Evolutionary conservation across 2,888 invertebrate genomes (phyloP).

Genomic region (Ariolimax columbianus): DNA sequence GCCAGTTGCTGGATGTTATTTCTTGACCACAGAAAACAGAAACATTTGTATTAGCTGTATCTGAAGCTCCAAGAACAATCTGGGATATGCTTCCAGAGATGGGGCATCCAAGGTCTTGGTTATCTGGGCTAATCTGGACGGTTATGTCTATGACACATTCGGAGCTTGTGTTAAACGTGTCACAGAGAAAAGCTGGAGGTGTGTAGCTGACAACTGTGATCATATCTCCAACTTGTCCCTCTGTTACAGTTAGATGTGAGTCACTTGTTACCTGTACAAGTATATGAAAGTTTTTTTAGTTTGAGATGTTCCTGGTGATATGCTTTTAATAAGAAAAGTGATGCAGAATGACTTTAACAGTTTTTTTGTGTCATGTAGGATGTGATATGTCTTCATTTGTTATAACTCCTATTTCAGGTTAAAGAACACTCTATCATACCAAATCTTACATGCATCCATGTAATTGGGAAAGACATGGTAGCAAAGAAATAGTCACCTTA

Average conservation of each 20-base stretch:
- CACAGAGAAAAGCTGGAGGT: conserved; percentile 62
- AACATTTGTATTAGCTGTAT: conserved; percentile 12
- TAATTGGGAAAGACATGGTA: too few relatives aligned
- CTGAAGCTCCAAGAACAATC: conserved; percentile 55
- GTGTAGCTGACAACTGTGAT: conserved; percentile 50
- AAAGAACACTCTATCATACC: too few relatives aligned
- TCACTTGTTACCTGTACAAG: conserved; percentile 53
- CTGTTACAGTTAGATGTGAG: conserved; percentile 47
- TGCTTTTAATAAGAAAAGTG: too few relatives aligned
- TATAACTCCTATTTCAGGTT: too few relatives aligned
- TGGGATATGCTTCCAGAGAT: conserved; percentile 54
- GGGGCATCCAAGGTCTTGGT: conserved; percentile 39
- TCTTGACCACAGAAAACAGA: conserved; percentile 55
- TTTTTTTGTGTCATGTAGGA: not conserved
- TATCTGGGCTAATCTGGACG: conserved; percentile 26
- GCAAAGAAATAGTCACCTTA: too few relatives aligned
- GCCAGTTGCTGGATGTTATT: conserved; percentile 59
- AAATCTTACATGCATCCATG: too few relatives aligned
- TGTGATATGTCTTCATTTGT: not conserved
- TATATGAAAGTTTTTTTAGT: not conserved
- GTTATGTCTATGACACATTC: conserved; percentile 54
- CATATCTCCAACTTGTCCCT: conserved; percentile 53
- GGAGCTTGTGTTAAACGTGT: conserved; percentile 27
- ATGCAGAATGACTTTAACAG: too few relatives aligned
- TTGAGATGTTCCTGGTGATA: not conserved